Percentiles rank a stretch among this genome's conserved stretches.
phyloP scores from a whole-genome alignment of 2,113 vertebrate species.

The Eonycteris spelaea region DNA sequence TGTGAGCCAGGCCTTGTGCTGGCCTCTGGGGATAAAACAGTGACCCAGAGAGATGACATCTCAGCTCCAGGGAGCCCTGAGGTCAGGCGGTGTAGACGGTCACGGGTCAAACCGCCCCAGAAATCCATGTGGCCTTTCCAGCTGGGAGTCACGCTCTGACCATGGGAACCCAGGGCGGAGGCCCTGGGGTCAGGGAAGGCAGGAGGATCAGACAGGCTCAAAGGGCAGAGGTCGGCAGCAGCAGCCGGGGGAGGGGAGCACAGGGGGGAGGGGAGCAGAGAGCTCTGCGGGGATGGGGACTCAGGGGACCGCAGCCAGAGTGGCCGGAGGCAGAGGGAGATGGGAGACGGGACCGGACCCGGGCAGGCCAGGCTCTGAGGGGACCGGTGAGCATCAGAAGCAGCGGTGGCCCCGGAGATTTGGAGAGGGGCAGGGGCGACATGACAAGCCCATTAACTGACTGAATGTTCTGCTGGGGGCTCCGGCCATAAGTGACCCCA shows the following conservation, averaged over 20 bases:
- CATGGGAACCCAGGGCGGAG: neutral
- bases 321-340: neutral
- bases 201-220: accelerated
- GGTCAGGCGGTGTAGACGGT: accelerated
- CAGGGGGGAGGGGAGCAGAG: neutral
- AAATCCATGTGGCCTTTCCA: accelerated
- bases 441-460: accelerated
- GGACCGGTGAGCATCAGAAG: neutral
- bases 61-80: accelerated
- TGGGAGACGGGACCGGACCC: accelerated
- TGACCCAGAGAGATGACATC: accelerated
- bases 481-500: neutral
- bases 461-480: neutral
- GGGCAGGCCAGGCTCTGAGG: neutral
- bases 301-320: neutral
- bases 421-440: accelerated
- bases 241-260: accelerated
- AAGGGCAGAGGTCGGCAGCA: neutral
- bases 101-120: neutral
- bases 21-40: neutral
- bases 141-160: accelerated
- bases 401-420: accelerated
- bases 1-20: neutral
- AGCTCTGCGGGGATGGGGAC: neutral
- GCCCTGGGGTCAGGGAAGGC: neutral